A percentile compares a stretch with the other conserved stretches of the same genome.
Conservation (phyloP, 2,797 vertebrate genomes). For the Melanotaenia parkinsoni region DNA sequence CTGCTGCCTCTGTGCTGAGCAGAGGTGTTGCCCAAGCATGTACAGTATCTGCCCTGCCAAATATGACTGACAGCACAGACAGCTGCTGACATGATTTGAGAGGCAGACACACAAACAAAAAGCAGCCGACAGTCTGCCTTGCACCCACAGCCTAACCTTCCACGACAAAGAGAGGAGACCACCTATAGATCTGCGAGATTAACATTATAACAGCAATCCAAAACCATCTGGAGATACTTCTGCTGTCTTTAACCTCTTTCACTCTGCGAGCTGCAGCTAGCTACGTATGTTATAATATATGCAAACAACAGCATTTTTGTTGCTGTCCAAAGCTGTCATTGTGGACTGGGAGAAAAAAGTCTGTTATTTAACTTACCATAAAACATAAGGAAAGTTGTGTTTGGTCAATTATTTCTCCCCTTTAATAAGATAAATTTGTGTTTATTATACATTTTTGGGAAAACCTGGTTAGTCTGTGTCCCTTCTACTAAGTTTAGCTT, state of each 20-base stretch:
- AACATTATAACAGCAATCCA: slow-evolving; percentile 14
- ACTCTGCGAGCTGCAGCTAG: background rate
- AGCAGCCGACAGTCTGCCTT: slow-evolving; percentile 36
- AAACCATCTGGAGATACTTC: slow-evolving; percentile 14
- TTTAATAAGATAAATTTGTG: background rate
- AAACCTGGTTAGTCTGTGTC: background rate
- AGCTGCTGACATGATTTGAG: slow-evolving; percentile 64
- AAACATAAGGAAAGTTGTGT: background rate
- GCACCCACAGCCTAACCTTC: slow-evolving; percentile 27
- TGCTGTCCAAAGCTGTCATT: background rate
- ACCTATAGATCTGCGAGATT: slow-evolving; percentile 22
- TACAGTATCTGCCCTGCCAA: slow-evolving; percentile 38
- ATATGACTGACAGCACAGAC: slow-evolving; percentile 68
- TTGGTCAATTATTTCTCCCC: background rate
- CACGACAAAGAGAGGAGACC: slow-evolving; percentile 37
- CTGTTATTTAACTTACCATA: too few relatives aligned
- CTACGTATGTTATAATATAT: background rate
- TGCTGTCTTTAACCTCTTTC: slow-evolving; percentile 13
- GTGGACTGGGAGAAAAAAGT: background rate
- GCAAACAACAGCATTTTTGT: background rate
- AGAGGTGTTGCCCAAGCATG: slow-evolving; percentile 45
- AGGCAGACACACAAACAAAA: slow-evolving; percentile 37
- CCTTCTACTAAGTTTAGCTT: too few relatives aligned
- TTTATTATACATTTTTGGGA: background rate
- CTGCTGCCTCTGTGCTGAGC: slow-evolving; percentile 37